Evolutionary conservation across 1,140 invertebrate genomes (phyloP).

Genomic region (Bombus haemorrhoidalis): DNA sequence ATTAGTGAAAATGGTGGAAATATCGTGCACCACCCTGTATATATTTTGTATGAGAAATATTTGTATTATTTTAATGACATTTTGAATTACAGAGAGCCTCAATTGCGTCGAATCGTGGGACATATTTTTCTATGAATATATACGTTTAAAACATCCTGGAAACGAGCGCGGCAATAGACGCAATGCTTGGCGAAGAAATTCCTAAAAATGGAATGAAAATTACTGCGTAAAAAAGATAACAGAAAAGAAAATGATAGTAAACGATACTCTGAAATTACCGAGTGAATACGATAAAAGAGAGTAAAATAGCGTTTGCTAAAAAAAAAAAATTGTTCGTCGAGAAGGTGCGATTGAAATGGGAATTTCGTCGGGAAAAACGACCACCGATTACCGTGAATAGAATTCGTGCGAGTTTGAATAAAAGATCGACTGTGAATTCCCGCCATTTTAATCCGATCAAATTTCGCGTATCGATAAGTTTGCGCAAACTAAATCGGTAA

Average conservation of each 20-base stretch:
- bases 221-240: neutral
- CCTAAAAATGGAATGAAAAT: slow-evolving; percentile 10
- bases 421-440: neutral
- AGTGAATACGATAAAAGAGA: neutral
- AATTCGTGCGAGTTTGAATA: neutral
- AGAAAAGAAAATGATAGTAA: neutral
- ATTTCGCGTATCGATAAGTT: slow-evolving; percentile 6
- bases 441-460: neutral
- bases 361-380: neutral
- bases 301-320: neutral
- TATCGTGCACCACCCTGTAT: neutral
- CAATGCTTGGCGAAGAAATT: neutral
- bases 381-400: neutral
- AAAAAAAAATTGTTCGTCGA: neutral
- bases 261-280: neutral
- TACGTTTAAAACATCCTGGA: neutral
- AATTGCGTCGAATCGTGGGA: neutral
- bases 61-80: neutral
- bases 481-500: neutral
- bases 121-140: neutral
- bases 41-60: neutral
- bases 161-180: neutral
- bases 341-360: neutral
- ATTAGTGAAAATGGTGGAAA: no score
- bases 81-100: neutral